Percentiles rank a stretch among this genome's conserved stretches.
Conservation (phyloP, 2,113 vertebrate genomes). For the Elgaria multicarinata region DNA sequence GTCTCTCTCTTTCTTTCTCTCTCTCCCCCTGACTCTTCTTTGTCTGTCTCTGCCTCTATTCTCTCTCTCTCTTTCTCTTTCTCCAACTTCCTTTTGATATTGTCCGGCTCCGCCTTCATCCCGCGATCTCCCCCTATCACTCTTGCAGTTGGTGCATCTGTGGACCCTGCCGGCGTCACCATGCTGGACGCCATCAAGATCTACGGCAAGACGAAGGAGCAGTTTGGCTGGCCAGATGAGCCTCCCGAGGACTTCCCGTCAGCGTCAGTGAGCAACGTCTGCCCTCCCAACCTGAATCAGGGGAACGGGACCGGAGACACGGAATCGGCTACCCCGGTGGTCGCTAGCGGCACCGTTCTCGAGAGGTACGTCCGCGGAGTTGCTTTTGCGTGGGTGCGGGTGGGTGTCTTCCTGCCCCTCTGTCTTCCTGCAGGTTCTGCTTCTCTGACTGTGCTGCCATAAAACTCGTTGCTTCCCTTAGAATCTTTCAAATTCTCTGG, state of each 20-base stretch:
- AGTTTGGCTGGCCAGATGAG: conserved; percentile 99
- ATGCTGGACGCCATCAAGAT: conserved; percentile 99
- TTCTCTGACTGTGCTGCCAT: not conserved
- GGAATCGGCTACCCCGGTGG: conserved; percentile 82
- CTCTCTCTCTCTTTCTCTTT: too few species aligned
- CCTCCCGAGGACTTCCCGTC: conserved; percentile 96
- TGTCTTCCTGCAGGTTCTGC: not conserved
- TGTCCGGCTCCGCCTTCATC: too few species aligned
- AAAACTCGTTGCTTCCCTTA: not conserved
- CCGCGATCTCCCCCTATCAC: too few species aligned
- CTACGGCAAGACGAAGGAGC: conserved; percentile 99
- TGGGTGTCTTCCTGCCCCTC: not conserved
- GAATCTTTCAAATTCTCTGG: not conserved
- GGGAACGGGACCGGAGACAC: conserved; percentile 87
- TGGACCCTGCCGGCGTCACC: conserved; percentile 96
- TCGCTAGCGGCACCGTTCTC: conserved; percentile 88
- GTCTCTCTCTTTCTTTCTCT: not conserved
- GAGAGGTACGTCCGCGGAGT: conserved; percentile 85
- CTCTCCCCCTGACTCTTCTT: too few species aligned
- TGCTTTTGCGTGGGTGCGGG: not conserved
- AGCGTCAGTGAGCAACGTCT: conserved; percentile 92
- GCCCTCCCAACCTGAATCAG: conserved; percentile 92
- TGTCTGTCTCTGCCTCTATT: not conserved
- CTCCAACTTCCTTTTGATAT: too few species aligned
- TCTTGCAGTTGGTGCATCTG: conserved; percentile 91